Evolutionary conservation across 2,888 invertebrate species (phyloP).

Genomic region (Troides helena): DNA sequence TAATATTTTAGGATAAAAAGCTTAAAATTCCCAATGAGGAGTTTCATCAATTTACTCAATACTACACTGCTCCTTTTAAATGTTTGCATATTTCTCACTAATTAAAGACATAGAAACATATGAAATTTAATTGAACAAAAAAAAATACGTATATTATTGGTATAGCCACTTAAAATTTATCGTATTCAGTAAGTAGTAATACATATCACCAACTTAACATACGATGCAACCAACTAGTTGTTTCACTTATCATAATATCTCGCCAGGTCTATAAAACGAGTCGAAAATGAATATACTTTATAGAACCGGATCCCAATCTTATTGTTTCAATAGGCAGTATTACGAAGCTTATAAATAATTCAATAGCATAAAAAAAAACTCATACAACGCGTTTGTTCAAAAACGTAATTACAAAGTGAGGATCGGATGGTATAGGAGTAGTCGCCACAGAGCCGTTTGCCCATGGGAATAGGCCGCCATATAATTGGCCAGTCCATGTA

Average conservation of each 20-base stretch:
- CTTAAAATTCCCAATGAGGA: too few species aligned
- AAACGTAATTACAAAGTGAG: slow-evolving; percentile 30
- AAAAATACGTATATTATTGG: too few species aligned
- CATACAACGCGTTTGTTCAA: slow-evolving; percentile 35
- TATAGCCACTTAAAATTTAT: slow-evolving; percentile 21
- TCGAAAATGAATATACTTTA: slow-evolving; percentile 39
- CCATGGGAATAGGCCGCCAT: slow-evolving; percentile 56
- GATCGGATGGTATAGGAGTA: slow-evolving; percentile 29
- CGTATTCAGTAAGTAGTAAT: slow-evolving; percentile 15
- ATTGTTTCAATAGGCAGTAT: slow-evolving; percentile 38
- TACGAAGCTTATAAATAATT: slow-evolving; percentile 49
- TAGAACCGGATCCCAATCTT: slow-evolving; percentile 47
- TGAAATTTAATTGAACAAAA: too few species aligned
- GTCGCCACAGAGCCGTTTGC: slow-evolving; percentile 37
- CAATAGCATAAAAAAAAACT: slow-evolving; percentile 46
- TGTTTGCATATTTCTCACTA: too few species aligned
- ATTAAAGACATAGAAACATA: too few species aligned
- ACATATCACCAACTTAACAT: slow-evolving; percentile 21
- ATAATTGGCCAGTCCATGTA: slow-evolving; percentile 58
- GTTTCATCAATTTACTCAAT: too few species aligned
- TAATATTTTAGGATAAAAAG: too few species aligned
- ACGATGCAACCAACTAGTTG: slow-evolving; percentile 17
- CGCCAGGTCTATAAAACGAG: slow-evolving; percentile 20
- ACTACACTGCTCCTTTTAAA: too few species aligned
- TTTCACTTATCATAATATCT: slow-evolving; percentile 30